A percentile compares a stretch with the other conserved stretches of the same genome.
Evolutionary conservation across 1,140 invertebrate species (phyloP).

Genomic region (Pogonomyrmex californicus): DNA sequence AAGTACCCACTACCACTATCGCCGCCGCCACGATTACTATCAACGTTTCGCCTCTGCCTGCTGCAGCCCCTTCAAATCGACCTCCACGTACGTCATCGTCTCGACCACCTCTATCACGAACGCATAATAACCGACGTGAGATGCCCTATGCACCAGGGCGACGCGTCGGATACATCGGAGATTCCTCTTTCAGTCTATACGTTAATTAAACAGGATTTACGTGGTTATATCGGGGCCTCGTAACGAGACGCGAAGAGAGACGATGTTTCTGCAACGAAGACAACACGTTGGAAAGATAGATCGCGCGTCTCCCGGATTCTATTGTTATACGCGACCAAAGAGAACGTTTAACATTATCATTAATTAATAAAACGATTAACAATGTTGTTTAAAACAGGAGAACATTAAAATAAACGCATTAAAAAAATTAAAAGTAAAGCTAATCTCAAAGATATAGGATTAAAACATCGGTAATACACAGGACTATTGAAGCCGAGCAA

Average conservation of each 20-base stretch:
- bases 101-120: constrained; percentile 76
- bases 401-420: not conserved
- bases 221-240: constrained; percentile 62
- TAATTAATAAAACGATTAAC: not conserved
- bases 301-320: not conserved
- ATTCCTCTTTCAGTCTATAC: constrained; percentile 73
- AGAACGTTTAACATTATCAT: not conserved
- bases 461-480: too few relatives aligned
- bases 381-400: not conserved
- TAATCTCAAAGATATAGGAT: too few relatives aligned
- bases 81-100: constrained; percentile 70
- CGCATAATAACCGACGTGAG: constrained; percentile 73
- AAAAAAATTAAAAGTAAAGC: too few relatives aligned
- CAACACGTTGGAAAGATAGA: not conserved
- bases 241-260: constrained; percentile 64
- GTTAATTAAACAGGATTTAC: constrained; percentile 76
- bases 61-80: constrained; percentile 75
- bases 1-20: constrained; percentile 72
- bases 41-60: constrained; percentile 70
- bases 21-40: constrained; percentile 62
- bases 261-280: constrained; percentile 2
- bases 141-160: constrained; percentile 68
- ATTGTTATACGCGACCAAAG: not conserved
- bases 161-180: constrained; percentile 73
- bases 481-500: too few relatives aligned